Evolutionary conservation across 1,140 invertebrate species (phyloP).

Genomic region (Trichonephila clavipes): DNA sequence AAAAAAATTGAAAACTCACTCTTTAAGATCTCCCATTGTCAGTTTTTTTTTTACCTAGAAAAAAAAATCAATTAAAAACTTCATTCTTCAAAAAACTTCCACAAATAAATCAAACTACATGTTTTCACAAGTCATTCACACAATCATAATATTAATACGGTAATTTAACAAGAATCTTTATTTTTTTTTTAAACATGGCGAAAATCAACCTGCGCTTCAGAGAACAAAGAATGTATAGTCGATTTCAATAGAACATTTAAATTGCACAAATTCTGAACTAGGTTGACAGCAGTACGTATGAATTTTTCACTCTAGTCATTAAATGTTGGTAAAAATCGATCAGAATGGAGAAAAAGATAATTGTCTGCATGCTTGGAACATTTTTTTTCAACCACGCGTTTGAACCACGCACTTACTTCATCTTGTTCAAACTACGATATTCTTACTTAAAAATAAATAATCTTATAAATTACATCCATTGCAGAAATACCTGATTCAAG

Average conservation of each 20-base stretch:
- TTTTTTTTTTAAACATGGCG: not conserved
- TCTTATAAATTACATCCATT: not conserved
- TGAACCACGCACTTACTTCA: constrained; percentile 39
- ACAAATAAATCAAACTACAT: not conserved
- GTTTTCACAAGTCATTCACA: not conserved
- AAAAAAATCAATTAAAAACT: not conserved
- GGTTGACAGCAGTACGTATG: not conserved
- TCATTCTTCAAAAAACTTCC: not conserved
- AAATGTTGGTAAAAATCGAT: constrained; percentile 16
- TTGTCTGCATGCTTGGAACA: constrained; percentile 2
- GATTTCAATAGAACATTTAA: not conserved
- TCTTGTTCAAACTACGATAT: not conserved
- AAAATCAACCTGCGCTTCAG: not conserved
- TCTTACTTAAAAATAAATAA: not conserved
- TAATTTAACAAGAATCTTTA: not conserved
- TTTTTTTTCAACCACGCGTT: constrained; percentile 18
- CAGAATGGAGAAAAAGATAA: not conserved
- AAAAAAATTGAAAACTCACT: constrained; percentile 20
- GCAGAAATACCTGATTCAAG: not conserved
- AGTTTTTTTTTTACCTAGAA: not conserved
- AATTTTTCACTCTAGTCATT: not conserved
- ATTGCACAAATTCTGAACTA: not conserved
- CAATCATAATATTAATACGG: not conserved
- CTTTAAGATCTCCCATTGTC: constrained; percentile 47
- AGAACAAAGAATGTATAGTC: constrained; percentile 32